phyloP scores from a whole-genome alignment of 2,113 vertebrate species.

The Pelecanoides urinatrix region DNA sequence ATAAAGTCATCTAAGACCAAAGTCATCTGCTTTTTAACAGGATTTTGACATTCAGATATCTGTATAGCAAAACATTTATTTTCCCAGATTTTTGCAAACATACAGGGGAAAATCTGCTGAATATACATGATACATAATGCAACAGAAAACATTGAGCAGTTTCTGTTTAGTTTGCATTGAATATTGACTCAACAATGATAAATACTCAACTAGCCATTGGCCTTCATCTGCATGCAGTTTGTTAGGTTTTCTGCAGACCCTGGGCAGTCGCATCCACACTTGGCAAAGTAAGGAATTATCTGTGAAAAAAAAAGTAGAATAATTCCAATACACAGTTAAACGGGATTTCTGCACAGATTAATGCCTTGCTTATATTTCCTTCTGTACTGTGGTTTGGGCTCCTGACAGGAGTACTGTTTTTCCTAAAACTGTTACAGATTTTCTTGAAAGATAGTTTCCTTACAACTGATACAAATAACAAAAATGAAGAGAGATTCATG shows the following conservation, averaged over 20 bases:
- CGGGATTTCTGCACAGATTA: neutral
- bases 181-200: neutral
- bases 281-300: slow-evolving; percentile 29
- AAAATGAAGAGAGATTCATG: neutral
- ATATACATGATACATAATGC: neutral
- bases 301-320: neutral
- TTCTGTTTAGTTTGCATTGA: neutral
- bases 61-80: neutral
- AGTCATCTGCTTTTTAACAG: neutral
- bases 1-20: neutral
- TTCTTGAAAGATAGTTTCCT: neutral
- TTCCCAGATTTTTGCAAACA: neutral
- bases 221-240: neutral
- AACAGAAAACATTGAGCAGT: neutral
- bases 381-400: neutral
- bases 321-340: neutral
- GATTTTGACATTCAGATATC: neutral
- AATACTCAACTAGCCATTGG: neutral
- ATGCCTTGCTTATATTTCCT: neutral
- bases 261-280: slow-evolving; percentile 28
- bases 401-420: neutral
- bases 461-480: neutral
- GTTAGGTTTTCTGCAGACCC: neutral
- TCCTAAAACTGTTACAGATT: neutral
- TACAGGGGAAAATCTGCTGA: neutral